Evolutionary conservation across 2,797 vertebrate genomes (phyloP).

Genomic region (Acrossocheilus fasciatus): DNA sequence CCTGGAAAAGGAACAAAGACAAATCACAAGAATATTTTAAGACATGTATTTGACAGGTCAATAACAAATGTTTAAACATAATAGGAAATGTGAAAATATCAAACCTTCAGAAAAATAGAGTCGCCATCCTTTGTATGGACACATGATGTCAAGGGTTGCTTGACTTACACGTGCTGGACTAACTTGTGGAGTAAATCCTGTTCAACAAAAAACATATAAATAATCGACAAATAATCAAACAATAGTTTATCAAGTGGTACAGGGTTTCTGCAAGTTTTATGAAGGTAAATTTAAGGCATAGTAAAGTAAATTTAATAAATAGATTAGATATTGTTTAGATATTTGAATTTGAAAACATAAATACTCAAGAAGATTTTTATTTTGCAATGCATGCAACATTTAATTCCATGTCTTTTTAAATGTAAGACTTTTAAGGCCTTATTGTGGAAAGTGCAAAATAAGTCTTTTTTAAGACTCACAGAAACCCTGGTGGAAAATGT

Average conservation of each 20-base stretch:
- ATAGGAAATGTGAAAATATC: neutral
- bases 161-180: slow-evolving; percentile 74
- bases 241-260: neutral
- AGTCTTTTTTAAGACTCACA: neutral
- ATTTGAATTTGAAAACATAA: neutral
- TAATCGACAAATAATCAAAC: too few species aligned
- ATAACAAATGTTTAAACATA: neutral
- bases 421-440: neutral
- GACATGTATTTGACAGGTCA: neutral
- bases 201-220: neutral
- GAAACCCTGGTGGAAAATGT: neutral
- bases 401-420: neutral
- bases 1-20: slow-evolving; percentile 71
- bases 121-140: slow-evolving; percentile 93
- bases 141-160: slow-evolving; percentile 81
- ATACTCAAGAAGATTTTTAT: neutral
- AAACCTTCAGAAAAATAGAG: slow-evolving; percentile 95
- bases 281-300: neutral
- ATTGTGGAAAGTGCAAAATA: neutral
- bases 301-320: too few species aligned
- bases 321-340: too few species aligned
- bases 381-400: neutral
- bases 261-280: neutral
- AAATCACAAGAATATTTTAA: neutral
- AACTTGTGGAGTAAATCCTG: slow-evolving; percentile 56